These are phyloP conservation scores for Acrossocheilus wenchowensis DNA, from an alignment of 2,797 vertebrate species.

Conservation along the genomic window DNA sequence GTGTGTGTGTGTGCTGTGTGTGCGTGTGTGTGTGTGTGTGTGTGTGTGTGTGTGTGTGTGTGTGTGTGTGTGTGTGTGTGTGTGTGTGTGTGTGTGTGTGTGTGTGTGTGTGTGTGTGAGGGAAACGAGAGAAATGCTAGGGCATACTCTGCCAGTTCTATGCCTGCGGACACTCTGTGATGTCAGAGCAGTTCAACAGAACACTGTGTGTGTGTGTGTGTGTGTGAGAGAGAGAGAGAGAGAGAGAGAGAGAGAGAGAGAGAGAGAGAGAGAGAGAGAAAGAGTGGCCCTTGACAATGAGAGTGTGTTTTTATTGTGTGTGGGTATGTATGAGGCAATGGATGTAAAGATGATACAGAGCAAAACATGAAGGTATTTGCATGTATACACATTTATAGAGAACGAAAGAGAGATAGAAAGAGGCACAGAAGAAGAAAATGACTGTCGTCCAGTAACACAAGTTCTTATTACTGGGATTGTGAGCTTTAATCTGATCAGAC, in stretches of 20 bases:
- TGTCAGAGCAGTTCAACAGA: conserved; percentile 71
- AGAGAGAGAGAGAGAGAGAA: conserved; percentile 38
- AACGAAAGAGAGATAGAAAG: conserved; percentile 37
- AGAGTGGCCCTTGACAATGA: conserved; percentile 65
- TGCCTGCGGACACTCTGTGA: conserved; percentile 73
- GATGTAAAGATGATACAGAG: conserved; percentile 59
- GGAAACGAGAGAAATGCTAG: conserved; percentile 61
- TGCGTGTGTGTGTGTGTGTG: conserved; percentile 6
- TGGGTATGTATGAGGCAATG: conserved; percentile 26
- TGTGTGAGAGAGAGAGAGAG: conserved; percentile 56
- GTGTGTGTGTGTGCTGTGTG: conserved; percentile 11
- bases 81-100: conserved; percentile 19
- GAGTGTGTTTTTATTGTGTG: conserved; percentile 13
- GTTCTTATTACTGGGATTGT: not conserved
- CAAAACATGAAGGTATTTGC: conserved; percentile 59
- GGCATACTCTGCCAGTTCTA: conserved; percentile 75
- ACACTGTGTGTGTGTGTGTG: conserved; percentile 44
- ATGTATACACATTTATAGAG: conserved; percentile 46
- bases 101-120: conserved; percentile 9
- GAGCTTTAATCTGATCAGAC: conserved; percentile 8
- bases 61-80: conserved; percentile 4
- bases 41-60: conserved; percentile 7
- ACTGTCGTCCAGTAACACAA: not conserved
- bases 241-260: conserved; percentile 37
- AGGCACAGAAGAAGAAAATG: conserved; percentile 33